phyloP scores from a whole-genome alignment of 2,113 vertebrate genomes.

The Sigmodon hispidus region DNA sequence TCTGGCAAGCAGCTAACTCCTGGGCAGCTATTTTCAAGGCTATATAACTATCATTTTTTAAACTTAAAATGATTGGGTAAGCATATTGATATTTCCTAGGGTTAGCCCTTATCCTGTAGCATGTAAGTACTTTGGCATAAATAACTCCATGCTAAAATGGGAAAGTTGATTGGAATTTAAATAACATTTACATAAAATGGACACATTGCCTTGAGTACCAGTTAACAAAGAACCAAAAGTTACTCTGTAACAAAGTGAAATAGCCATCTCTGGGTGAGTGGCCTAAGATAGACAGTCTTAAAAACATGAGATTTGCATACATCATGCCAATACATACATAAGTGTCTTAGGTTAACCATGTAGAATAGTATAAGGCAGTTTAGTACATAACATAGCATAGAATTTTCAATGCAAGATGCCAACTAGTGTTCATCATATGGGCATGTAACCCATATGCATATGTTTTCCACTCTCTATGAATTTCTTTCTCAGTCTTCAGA shows the following conservation, averaged over 20 bases:
- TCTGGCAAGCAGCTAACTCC: background rate
- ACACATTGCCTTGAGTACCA: constrained; percentile 77
- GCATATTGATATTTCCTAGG: constrained; percentile 70
- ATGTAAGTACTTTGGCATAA: constrained; percentile 80
- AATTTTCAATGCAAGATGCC: background rate
- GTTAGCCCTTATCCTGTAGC: constrained; percentile 74
- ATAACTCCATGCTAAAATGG: constrained; percentile 83
- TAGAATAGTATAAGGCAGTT: background rate
- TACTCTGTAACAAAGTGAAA: constrained; percentile 59
- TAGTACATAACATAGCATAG: background rate
- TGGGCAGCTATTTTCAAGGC: background rate
- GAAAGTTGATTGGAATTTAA: constrained; percentile 85
- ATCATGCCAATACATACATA: background rate
- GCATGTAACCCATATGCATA: background rate
- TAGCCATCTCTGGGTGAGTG: background rate
- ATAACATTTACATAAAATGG: constrained; percentile 85
- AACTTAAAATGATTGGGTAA: constrained; percentile 60
- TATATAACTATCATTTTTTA: constrained; percentile 67
- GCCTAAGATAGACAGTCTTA: background rate
- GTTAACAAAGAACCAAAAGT: constrained; percentile 82
- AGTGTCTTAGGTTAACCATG: background rate
- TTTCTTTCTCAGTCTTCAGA: background rate
- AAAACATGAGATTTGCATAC: background rate
- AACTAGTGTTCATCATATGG: background rate
- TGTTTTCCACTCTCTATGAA: background rate